phyloP scores from a whole-genome alignment of 2,113 vertebrate species.

The Sarotherodon lohbergeri region DNA sequence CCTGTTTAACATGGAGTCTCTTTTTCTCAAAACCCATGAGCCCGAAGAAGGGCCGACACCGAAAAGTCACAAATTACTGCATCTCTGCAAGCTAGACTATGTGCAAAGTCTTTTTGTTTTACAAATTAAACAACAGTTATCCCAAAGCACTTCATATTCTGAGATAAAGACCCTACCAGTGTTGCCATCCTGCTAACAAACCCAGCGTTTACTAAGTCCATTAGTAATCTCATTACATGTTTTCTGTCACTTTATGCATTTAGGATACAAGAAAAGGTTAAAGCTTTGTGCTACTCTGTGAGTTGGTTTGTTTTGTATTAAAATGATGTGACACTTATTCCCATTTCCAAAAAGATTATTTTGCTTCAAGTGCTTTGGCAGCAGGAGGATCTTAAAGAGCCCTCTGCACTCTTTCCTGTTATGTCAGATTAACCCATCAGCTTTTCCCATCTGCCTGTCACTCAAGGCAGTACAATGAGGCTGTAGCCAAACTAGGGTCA shows the following conservation, averaged over 20 bases:
- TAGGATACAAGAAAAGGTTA: background rate
- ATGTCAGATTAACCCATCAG: slow-evolving; percentile 47
- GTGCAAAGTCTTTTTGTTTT: background rate
- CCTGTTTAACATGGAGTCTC: background rate
- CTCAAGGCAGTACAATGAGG: slow-evolving; percentile 60
- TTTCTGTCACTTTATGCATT: background rate
- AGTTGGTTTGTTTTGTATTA: background rate
- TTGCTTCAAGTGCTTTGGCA: background rate
- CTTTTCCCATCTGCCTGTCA: slow-evolving; percentile 60
- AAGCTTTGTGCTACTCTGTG: background rate
- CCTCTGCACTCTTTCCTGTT: slow-evolving; percentile 1
- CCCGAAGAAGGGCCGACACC: background rate
- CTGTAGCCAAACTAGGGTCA: slow-evolving; percentile 48
- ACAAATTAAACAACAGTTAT: background rate
- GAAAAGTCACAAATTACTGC: background rate
- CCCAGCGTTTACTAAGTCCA: background rate
- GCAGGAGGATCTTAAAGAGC: background rate
- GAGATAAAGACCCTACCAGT: background rate
- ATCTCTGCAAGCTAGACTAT: background rate
- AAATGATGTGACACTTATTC: background rate
- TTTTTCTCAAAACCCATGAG: background rate
- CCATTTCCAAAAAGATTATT: background rate
- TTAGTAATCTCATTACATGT: background rate
- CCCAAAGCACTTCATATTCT: background rate
- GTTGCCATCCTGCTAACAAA: background rate